Base-by-base conservation (phyloP, 1,140 invertebrate genomes). In the Ptiloglossa arizonensis region DNA sequence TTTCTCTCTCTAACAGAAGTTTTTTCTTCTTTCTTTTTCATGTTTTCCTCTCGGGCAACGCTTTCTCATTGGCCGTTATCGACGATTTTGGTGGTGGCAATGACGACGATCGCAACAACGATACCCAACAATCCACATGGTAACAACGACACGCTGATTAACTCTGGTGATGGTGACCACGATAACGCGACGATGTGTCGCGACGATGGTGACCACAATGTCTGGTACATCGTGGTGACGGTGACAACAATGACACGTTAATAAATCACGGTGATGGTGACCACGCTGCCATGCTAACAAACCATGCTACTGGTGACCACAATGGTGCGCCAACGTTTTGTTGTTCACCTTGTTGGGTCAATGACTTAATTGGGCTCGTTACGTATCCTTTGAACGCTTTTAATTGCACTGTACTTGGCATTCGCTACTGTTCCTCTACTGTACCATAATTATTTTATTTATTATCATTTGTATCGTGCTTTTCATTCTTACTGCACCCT, bases 21-120 rank as follows among this genome's bases (percentile, higher is more conserved):
- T 46, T 24, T 64, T 73, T 59, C 57, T 11, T 48, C 73, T 81
- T 81, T 46, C 78, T 81, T 35, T 85, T 85, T 81, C 83, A 85
- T 85, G 72, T 60, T 60, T 29, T 29, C 22, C 46, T 27, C 15
- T 13, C 13, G 81, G 70, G 67, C 66, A n/a, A 29, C 22, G 41
- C 0, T 38, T 38, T n/a, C 56, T 15, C 13, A 35, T 50, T 44
- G 52, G 44, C 22, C 35, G 44, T 56, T n/a, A 72, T 11, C 41
- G 17, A 35, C 48, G 46, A 54, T 38, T 35, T 50, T 54, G 63
- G 29, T 68, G 73, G 11, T 46, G 82, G 35, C 59, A n/a, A 57
- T 24, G 73, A 11, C 44, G 74, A 17, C 48, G 57, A n/a, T 22
- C 13, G 13, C 29, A 70, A 81, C 46, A 32, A 52, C 59, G 77